These are phyloP conservation scores for Poecile atricapillus DNA, from an alignment of 2,113 vertebrate genomes.

Conservation along the genomic window DNA sequence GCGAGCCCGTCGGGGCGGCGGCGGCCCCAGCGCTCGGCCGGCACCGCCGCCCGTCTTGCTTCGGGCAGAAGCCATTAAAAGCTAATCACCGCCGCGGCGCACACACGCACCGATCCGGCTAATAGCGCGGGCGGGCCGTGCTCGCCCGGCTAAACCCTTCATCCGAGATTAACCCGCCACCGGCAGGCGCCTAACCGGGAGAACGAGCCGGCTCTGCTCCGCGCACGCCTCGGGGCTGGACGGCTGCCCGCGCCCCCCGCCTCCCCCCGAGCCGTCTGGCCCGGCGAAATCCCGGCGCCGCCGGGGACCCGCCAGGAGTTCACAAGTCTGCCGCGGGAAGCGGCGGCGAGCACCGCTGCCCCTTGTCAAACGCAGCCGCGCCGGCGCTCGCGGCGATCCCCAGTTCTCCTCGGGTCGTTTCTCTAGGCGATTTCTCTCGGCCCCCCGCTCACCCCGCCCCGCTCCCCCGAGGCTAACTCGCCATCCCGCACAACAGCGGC, in stretches of 20 bases:
- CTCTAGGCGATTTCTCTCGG: background rate
- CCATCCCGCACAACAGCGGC: background rate
- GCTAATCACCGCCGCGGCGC: slow-evolving; percentile 14
- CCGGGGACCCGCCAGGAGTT: background rate
- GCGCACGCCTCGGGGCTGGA: background rate
- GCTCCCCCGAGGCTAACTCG: background rate
- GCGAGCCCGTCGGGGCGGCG: background rate
- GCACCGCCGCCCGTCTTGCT: background rate
- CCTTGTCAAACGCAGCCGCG: background rate
- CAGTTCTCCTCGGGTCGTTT: background rate
- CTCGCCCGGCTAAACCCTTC: slow-evolving; percentile 32
- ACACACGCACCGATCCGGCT: slow-evolving; percentile 12
- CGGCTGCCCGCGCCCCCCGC: background rate
- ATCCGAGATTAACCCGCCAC: slow-evolving; percentile 46
- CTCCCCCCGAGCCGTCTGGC: background rate
- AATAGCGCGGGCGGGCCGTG: slow-evolving; percentile 14
- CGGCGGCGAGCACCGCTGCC: background rate
- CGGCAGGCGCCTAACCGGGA: background rate
- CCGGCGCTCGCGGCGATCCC: background rate
- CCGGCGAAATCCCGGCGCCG: background rate
- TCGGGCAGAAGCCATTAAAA: slow-evolving; percentile 38
- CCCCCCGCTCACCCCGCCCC: too few relatives aligned
- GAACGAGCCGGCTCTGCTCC: background rate
- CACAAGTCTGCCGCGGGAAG: background rate
- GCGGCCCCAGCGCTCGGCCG: background rate